These are phyloP conservation scores for Phocoena sinus DNA, from an alignment of 2,113 vertebrate genomes.

Conservation along the genomic window DNA sequence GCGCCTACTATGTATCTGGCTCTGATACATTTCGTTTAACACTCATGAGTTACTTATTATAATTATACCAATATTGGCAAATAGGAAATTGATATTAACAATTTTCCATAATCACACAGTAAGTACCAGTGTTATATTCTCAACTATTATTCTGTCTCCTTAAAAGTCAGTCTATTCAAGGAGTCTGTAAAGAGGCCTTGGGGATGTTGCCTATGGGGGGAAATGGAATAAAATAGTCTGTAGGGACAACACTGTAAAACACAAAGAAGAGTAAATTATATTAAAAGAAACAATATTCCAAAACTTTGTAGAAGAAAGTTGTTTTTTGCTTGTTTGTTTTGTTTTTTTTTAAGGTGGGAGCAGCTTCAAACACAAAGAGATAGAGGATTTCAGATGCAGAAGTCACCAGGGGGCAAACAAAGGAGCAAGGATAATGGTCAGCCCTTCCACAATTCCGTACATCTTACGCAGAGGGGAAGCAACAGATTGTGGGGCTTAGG, in stretches of 20 bases:
- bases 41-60: not conserved
- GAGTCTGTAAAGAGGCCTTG: not conserved
- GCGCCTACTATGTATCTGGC: not conserved
- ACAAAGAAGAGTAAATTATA: not conserved
- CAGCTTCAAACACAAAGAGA: not conserved
- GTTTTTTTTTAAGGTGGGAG: not conserved
- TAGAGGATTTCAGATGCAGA: not conserved
- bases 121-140: not conserved
- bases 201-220: not conserved
- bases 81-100: not conserved
- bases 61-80: not conserved
- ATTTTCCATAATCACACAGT: not conserved
- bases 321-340: too few relatives aligned
- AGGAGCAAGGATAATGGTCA: not conserved
- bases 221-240: not conserved
- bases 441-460: not conserved
- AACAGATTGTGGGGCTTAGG: not conserved
- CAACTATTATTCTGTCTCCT: not conserved
- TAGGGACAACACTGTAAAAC: not conserved
- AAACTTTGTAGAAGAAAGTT: not conserved
- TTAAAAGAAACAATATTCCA: not conserved
- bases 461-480: not conserved
- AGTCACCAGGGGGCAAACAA: not conserved
- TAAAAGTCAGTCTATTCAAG: not conserved
- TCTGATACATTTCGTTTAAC: not conserved